Conservation (phyloP, 1,140 invertebrate species). For the Lutraria rhynchaena region DNA sequence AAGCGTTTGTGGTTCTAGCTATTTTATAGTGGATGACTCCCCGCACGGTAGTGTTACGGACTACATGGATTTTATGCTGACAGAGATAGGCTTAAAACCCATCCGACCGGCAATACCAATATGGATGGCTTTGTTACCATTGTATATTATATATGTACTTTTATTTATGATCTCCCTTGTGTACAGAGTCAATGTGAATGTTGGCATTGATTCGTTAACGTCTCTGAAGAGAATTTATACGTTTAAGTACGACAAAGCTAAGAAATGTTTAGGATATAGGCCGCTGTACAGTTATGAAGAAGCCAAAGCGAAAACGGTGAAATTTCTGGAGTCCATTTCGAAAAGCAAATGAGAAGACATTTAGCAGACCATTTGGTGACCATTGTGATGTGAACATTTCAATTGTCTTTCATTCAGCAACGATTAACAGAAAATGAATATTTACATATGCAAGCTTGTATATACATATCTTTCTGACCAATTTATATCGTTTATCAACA, state of each 20-base stretch:
- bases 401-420: too few species aligned
- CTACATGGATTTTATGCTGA: constrained; percentile 84
- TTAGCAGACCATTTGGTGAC: too few species aligned
- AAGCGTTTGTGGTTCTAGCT: constrained; percentile 83
- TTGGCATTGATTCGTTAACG: constrained; percentile 57
- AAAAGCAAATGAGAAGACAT: too few species aligned
- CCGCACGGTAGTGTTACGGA: constrained; percentile 84
- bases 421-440: too few species aligned
- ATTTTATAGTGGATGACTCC: constrained; percentile 88
- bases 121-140: constrained; percentile 83
- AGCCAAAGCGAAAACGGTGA: constrained; percentile 69
- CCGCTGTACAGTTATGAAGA: constrained; percentile 84
- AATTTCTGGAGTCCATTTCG: constrained; percentile 2
- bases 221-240: constrained; percentile 85
- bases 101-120: constrained; percentile 79
- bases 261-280: constrained; percentile 85
- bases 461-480: too few species aligned
- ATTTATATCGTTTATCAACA: too few species aligned
- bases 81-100: constrained; percentile 76
- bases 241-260: constrained; percentile 85
- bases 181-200: constrained; percentile 54
- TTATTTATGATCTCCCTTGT: constrained; percentile 71
- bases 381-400: too few species aligned
- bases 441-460: too few species aligned
- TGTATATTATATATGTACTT: constrained; percentile 82